Conservation (phyloP, 2,888 invertebrate genomes). For the Thymelicus acteon region DNA sequence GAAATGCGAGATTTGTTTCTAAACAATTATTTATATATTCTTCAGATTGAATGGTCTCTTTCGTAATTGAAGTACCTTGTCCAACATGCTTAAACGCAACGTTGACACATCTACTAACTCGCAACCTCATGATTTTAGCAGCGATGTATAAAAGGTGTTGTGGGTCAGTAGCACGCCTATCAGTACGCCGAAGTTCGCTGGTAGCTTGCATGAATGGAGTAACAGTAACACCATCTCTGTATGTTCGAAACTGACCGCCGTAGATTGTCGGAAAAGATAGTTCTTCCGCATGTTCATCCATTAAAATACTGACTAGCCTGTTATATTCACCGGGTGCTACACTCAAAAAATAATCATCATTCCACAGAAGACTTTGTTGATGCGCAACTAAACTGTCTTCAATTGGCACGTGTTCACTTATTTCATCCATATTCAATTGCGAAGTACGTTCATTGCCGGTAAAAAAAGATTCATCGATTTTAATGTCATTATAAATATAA, state of each 20-base stretch:
- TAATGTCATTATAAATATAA: slow-evolving; percentile 45
- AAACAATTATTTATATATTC: slow-evolving; percentile 50
- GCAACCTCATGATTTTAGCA: slow-evolving; percentile 50
- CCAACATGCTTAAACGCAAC: slow-evolving; percentile 46
- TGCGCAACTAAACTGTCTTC: slow-evolving; percentile 46
- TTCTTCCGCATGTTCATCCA: slow-evolving; percentile 59
- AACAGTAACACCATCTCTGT: slow-evolving; percentile 45
- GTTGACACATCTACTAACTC: slow-evolving; percentile 37
- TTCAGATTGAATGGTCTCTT: slow-evolving; percentile 45
- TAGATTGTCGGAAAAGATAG: slow-evolving; percentile 58
- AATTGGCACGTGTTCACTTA: slow-evolving; percentile 47
- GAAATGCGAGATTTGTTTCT: slow-evolving; percentile 49
- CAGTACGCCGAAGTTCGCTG: slow-evolving; percentile 48
- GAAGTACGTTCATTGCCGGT: slow-evolving; percentile 33
- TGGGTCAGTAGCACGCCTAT: slow-evolving; percentile 53
- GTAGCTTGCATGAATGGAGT: slow-evolving; percentile 49
- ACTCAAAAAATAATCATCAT: slow-evolving; percentile 31
- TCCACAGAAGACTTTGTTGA: slow-evolving; percentile 40
- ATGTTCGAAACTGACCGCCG: slow-evolving; percentile 51
- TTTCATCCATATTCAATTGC: slow-evolving; percentile 44
- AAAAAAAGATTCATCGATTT: slow-evolving; percentile 45
- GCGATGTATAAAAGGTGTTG: slow-evolving; percentile 54
- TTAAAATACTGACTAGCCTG: slow-evolving; percentile 47
- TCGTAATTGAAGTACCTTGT: slow-evolving; percentile 39
- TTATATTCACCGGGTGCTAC: slow-evolving; percentile 39